These are phyloP conservation scores for Falco biarmicus DNA, from an alignment of 2,797 vertebrate species.

Conservation along the genomic window DNA sequence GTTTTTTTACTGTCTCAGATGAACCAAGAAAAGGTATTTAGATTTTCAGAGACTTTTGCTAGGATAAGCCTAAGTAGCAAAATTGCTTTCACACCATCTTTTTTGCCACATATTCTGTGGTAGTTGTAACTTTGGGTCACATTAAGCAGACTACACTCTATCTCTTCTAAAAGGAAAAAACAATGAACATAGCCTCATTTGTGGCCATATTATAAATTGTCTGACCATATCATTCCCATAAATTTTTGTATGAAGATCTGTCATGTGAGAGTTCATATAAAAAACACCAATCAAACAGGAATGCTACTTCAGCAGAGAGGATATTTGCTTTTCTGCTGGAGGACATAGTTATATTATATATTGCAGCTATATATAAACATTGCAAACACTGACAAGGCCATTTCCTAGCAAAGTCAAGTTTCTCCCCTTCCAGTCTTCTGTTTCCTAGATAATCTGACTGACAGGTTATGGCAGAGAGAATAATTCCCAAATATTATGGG, in stretches of 20 bases:
- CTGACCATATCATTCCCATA: not conserved
- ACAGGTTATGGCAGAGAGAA: not conserved
- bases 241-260: not conserved
- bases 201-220: not conserved
- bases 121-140: not conserved
- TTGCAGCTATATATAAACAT: not conserved
- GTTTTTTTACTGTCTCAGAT: not conserved
- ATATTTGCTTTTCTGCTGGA: not conserved
- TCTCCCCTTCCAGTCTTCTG: not conserved
- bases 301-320: not conserved
- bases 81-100: not conserved
- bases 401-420: not conserved
- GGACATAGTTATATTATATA: not conserved
- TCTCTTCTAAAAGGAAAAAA: not conserved
- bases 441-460: not conserved
- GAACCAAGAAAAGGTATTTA: not conserved
- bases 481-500: not conserved
- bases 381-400: accelerated
- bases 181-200: not conserved
- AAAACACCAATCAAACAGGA: not conserved
- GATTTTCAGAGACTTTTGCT: not conserved
- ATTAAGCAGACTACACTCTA: not conserved
- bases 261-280: not conserved
- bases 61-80: not conserved
- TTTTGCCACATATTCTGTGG: not conserved